phyloP scores from a whole-genome alignment of 2,888 invertebrate species.

The Aricia artaxerxes region DNA sequence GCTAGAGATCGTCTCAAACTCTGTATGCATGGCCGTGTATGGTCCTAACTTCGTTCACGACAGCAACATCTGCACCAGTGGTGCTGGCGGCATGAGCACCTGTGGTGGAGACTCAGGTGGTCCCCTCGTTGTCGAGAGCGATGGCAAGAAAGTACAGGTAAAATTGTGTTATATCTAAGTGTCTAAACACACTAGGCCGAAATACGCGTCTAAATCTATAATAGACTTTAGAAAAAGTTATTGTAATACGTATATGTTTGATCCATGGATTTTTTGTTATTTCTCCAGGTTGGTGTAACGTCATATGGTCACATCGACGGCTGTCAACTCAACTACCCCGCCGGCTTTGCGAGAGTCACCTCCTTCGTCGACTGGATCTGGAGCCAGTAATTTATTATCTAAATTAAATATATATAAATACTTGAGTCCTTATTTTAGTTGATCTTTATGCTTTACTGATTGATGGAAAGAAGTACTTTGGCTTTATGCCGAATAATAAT shows the following conservation, averaged over 20 bases:
- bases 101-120: conserved; percentile 66
- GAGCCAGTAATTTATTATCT: background rate
- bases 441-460: background rate
- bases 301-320: conserved; percentile 50
- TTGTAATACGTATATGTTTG: too few species aligned
- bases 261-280: conserved; percentile 32
- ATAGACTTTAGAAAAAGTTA: too few species aligned
- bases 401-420: background rate
- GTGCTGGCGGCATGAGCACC: conserved; percentile 53
- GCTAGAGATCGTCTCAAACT: conserved; percentile 62
- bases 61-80: conserved; percentile 59
- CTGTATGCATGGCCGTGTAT: conserved; percentile 51
- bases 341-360: conserved; percentile 44
- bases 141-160: conserved; percentile 40
- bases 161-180: background rate
- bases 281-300: conserved; percentile 42
- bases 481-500: too few species aligned
- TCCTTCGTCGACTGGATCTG: conserved; percentile 20
- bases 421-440: background rate
- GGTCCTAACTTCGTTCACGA: conserved; percentile 45
- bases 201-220: too few species aligned
- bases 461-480: background rate
- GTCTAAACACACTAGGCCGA: too few species aligned
- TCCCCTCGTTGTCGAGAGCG: conserved; percentile 50
- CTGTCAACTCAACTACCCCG: conserved; percentile 50